phyloP scores from a whole-genome alignment of 2,888 invertebrate species.

The Acleris sparsana region DNA sequence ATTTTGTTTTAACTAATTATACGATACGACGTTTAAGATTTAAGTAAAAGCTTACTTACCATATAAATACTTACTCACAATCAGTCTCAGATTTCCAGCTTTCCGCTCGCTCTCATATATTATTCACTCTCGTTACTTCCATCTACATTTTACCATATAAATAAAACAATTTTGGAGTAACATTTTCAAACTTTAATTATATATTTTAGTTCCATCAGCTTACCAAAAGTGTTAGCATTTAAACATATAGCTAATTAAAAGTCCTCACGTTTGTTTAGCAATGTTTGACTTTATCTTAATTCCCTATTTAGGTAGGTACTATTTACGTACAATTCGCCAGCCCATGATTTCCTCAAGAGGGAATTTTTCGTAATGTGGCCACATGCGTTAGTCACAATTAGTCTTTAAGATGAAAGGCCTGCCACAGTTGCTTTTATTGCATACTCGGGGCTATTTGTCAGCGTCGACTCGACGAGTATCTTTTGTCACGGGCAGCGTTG shows the following conservation, averaged over 20 bases:
- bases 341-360: background rate
- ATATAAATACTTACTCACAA: too few species aligned
- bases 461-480: conserved; percentile 61
- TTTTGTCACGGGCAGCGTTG: conserved; percentile 55
- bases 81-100: too few species aligned
- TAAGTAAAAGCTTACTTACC: too few species aligned
- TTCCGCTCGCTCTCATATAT: too few species aligned
- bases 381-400: conserved; percentile 28
- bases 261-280: background rate
- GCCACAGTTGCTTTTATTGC: conserved; percentile 47
- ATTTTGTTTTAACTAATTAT: background rate
- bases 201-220: too few species aligned
- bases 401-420: conserved; percentile 31
- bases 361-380: conserved; percentile 4
- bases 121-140: too few species aligned
- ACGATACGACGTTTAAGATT: too few species aligned
- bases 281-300: background rate
- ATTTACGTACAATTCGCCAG: background rate
- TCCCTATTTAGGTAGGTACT: background rate
- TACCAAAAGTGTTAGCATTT: too few species aligned
- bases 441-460: conserved; percentile 57
- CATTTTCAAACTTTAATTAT: too few species aligned
- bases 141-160: too few species aligned
- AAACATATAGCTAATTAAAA: too few species aligned
- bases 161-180: too few species aligned